Evolutionary conservation across 2,888 invertebrate species (phyloP).

Genomic region (Scotopteryx bipunctaria): DNA sequence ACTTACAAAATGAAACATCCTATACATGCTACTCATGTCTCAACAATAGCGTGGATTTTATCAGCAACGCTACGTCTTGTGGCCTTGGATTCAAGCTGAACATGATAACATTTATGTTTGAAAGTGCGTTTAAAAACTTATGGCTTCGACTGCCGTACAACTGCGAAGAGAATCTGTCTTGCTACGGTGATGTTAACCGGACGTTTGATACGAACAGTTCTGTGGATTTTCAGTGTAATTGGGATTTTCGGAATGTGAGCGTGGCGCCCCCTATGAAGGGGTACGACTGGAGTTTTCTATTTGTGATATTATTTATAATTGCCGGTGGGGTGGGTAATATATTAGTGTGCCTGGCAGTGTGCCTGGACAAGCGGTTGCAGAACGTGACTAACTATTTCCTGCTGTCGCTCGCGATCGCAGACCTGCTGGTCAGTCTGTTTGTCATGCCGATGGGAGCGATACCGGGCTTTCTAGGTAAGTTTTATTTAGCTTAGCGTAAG

Average conservation of each 20-base stretch:
- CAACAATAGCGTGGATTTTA: conserved; percentile 55
- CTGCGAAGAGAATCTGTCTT: conserved; percentile 64
- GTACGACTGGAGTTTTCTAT: conserved; percentile 92
- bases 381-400: conserved; percentile 98
- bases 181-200: conserved; percentile 62
- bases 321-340: conserved; percentile 96
- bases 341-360: conserved; percentile 96
- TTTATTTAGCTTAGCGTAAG: neutral
- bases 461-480: conserved; percentile 95
- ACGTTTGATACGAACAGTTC: conserved; percentile 60
- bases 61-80: conserved; percentile 65
- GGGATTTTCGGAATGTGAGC: conserved; percentile 58
- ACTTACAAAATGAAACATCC: conserved; percentile 75
- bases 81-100: conserved; percentile 72
- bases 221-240: conserved; percentile 65
- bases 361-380: conserved; percentile 94
- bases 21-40: conserved; percentile 66
- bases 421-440: conserved; percentile 95
- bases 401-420: conserved; percentile 95
- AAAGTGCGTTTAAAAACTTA: conserved; percentile 68
- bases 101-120: conserved; percentile 64
- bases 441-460: conserved; percentile 98
- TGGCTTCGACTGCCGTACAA: conserved; percentile 70
- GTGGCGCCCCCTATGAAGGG: conserved; percentile 49
- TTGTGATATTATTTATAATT: conserved; percentile 92